These are phyloP conservation scores for Cinclus mexicanus DNA, from an alignment of 2,113 vertebrate species.

Conservation along the genomic window DNA sequence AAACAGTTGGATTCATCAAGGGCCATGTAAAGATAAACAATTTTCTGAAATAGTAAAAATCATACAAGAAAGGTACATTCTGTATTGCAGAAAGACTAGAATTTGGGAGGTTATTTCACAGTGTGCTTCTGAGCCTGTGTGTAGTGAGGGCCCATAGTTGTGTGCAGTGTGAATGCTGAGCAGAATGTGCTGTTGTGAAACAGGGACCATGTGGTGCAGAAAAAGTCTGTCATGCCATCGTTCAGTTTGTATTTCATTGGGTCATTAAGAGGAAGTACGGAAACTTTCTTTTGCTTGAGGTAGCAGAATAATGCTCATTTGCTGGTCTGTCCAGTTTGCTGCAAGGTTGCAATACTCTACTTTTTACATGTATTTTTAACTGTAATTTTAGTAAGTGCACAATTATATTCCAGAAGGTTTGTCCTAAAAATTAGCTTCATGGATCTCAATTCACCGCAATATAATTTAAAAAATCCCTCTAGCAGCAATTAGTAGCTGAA, in stretches of 20 bases:
- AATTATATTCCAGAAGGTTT: not conserved
- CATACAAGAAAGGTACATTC: rapidly evolving
- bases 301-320: not conserved
- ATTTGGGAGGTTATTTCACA: not conserved
- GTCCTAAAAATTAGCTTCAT: not conserved
- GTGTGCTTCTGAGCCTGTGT: rapidly evolving
- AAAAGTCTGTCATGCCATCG: not conserved
- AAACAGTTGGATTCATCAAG: not conserved
- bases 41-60: not conserved
- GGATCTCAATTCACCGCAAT: not conserved
- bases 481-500: not conserved
- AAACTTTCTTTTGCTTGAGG: not conserved
- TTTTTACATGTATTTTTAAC: not conserved
- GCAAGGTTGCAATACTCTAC: not conserved
- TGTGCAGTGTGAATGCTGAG: not conserved
- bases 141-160: rapidly evolving
- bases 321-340: not conserved
- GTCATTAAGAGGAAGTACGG: not conserved
- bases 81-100: not conserved
- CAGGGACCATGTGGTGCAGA: rapidly evolving
- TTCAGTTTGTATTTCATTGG: not conserved
- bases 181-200: not conserved
- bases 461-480: not conserved
- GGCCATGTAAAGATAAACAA: not conserved
- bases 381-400: not conserved